Evolutionary conservation across 2,113 vertebrate genomes (phyloP).

Genomic region (Gavia stellata): DNA sequence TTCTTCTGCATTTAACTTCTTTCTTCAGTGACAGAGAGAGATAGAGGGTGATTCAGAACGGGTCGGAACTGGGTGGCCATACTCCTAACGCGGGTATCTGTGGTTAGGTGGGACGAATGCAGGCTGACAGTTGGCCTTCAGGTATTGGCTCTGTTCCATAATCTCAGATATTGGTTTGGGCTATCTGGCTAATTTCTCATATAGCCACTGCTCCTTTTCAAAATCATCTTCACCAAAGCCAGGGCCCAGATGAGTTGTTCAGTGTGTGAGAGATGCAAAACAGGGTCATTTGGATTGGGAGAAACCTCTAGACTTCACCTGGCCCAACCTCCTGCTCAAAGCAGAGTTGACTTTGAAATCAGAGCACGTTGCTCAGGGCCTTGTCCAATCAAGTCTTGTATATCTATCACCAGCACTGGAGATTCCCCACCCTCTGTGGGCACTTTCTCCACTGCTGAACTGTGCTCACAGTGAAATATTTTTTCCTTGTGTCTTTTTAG

Average conservation of each 20-base stretch:
- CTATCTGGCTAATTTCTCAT: neutral
- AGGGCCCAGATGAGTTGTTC: neutral
- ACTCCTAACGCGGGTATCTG: neutral
- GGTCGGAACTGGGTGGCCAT: neutral
- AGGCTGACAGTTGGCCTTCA: neutral
- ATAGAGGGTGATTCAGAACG: neutral
- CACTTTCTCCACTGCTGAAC: neutral
- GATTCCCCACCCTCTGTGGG: neutral
- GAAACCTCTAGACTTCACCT: neutral
- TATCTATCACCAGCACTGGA: neutral
- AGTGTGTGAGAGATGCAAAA: neutral
- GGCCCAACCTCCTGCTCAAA: neutral
- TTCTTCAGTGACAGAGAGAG: neutral
- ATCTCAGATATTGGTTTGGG: neutral
- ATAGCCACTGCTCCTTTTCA: neutral
- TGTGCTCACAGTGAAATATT: neutral
- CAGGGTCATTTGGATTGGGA: neutral
- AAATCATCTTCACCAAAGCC: neutral
- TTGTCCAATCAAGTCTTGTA: neutral
- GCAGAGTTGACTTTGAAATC: neutral
- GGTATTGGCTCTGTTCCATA: neutral
- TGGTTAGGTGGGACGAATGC: neutral
- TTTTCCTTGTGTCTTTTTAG: neutral
- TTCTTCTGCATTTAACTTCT: neutral
- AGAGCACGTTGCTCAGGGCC: neutral